These are phyloP conservation scores for Capromys pilorides DNA, from an alignment of 2,797 vertebrate genomes.

Conservation along the genomic window DNA sequence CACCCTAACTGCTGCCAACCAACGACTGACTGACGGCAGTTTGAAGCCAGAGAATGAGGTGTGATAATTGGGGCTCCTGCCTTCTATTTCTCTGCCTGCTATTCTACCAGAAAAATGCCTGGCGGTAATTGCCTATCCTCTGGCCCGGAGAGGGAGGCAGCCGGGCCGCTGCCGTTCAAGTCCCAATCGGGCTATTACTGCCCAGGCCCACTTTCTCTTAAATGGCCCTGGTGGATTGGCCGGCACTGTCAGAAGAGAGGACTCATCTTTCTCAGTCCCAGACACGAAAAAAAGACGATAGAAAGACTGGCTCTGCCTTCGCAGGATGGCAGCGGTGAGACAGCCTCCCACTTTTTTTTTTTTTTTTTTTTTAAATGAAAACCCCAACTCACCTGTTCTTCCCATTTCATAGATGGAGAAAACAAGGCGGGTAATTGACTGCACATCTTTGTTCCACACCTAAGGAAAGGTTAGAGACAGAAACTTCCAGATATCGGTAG, in stretches of 20 bases:
- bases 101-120: slow-evolving; percentile 77
- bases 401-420: slow-evolving; percentile 62
- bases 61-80: slow-evolving; percentile 52
- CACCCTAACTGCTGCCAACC: neutral
- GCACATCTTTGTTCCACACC: neutral
- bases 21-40: neutral
- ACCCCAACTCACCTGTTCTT: neutral
- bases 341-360: neutral
- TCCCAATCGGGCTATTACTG: slow-evolving; percentile 55
- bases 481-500: neutral
- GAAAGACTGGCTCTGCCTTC: neutral
- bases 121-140: slow-evolving; percentile 66
- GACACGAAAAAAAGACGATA: slow-evolving; percentile 38
- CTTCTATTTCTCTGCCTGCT: slow-evolving; percentile 76
- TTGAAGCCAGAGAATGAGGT: slow-evolving; percentile 28
- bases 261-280: slow-evolving; percentile 64
- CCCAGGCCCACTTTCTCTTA: neutral
- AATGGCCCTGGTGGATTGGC: slow-evolving; percentile 69
- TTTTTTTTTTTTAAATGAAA: too few relatives aligned
- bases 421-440: neutral
- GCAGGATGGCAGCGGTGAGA: neutral
- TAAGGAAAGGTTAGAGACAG: neutral
- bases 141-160: slow-evolving; percentile 54
- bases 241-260: slow-evolving; percentile 51
- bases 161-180: neutral